Conservation (phyloP, 2,797 vertebrate genomes). For the Kryptopterus vitreolus region DNA sequence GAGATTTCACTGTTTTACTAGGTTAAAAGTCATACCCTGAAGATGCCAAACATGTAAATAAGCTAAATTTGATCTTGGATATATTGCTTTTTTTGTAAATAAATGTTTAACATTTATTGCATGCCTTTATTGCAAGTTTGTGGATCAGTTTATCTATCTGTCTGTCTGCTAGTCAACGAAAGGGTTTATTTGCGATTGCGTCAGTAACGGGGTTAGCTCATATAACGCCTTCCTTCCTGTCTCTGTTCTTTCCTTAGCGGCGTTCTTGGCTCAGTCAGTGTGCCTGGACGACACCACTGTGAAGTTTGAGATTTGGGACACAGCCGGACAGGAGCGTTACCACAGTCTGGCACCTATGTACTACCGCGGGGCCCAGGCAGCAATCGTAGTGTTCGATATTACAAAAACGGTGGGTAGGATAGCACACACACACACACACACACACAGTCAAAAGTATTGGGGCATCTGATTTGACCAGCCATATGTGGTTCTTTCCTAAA, state of each 20-base stretch:
- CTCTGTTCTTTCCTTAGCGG: slow-evolving; percentile 65
- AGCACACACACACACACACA: not conserved
- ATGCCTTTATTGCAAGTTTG: too few relatives aligned
- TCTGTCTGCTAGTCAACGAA: not conserved
- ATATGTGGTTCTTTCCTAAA: too few relatives aligned
- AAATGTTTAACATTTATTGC: too few relatives aligned
- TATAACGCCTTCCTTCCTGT: slow-evolving; percentile 11
- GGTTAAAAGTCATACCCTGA: not conserved
- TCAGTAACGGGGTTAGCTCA: not conserved
- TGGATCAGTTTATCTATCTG: too few relatives aligned
- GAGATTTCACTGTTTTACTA: not conserved
- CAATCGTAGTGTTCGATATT: slow-evolving; percentile 85
- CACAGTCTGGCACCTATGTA: slow-evolving; percentile 88
- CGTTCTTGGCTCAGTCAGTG: slow-evolving; percentile 83
- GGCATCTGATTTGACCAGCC: too few relatives aligned
- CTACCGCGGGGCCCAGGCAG: slow-evolving; percentile 83
- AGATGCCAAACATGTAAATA: not conserved
- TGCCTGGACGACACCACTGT: slow-evolving; percentile 84
- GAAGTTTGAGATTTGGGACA: slow-evolving; percentile 90
- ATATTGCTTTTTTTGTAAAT: too few relatives aligned
- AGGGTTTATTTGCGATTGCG: not conserved
- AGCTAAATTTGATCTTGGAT: too few relatives aligned
- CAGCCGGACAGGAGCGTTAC: slow-evolving; percentile 83
- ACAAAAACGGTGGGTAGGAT: slow-evolving; percentile 76
- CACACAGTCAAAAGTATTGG: too few relatives aligned